phyloP scores from a whole-genome alignment of 2,888 invertebrate genomes.

The Chrysotoxum bicinctum region DNA sequence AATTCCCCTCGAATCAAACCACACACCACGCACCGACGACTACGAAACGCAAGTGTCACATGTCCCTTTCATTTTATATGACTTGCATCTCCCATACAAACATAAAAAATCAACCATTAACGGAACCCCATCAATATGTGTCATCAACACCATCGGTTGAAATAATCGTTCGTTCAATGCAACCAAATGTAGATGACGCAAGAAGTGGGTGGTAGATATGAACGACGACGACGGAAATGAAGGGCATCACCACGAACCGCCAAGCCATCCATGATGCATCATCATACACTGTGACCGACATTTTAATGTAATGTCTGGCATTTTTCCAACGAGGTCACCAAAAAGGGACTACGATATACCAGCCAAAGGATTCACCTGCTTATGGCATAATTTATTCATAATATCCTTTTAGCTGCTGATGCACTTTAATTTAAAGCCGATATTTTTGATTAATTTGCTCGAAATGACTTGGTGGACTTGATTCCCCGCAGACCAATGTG shows the following conservation, averaged over 20 bases:
- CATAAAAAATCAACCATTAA: not conserved
- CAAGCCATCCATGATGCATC: conserved; percentile 27
- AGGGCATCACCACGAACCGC: conserved; percentile 18
- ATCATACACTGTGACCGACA: conserved; percentile 62
- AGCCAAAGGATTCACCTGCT: conserved; percentile 59
- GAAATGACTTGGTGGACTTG: conserved; percentile 5
- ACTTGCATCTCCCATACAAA: conserved; percentile 11
- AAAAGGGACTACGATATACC: not conserved
- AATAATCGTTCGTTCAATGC: conserved; percentile 28
- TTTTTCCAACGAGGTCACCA: conserved; percentile 61
- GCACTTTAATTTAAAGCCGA: conserved; percentile 38
- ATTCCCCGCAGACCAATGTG: conserved; percentile 14
- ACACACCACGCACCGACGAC: conserved; percentile 33
- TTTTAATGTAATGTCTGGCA: conserved; percentile 70
- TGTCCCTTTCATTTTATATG: conserved; percentile 39
- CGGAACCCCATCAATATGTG: conserved; percentile 36
- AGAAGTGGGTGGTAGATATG: not conserved
- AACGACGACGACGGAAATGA: conserved; percentile 26
- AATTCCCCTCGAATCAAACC: conserved; percentile 45
- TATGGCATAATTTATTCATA: conserved; percentile 33
- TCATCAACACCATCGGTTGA: conserved; percentile 50
- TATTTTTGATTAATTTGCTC: conserved; percentile 14
- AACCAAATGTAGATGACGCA: not conserved
- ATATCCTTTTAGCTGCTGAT: conserved; percentile 21
- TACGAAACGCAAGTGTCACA: conserved; percentile 39